Conservation (phyloP, 1,140 invertebrate species). For the Potamilus streckersoni region DNA sequence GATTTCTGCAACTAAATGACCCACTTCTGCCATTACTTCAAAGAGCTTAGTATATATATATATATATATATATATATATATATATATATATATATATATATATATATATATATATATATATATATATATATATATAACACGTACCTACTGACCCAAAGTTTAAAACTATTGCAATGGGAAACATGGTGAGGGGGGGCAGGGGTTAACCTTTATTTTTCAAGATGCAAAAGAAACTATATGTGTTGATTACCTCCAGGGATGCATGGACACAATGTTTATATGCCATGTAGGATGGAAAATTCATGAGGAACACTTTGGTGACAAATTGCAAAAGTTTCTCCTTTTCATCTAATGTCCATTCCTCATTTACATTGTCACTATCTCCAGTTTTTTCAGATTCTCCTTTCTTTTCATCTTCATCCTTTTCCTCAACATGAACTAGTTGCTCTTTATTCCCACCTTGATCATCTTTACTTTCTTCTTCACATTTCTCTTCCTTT, state of each 20-base stretch:
- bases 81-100: too few relatives aligned
- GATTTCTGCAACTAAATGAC: too few relatives aligned
- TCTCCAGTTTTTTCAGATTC: slow-evolving; percentile 33
- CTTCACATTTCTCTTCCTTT: slow-evolving; percentile 15
- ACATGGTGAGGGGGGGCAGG: too few relatives aligned
- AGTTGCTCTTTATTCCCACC: slow-evolving; percentile 9
- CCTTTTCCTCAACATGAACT: slow-evolving; percentile 5
- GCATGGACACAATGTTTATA: slow-evolving; percentile 79
- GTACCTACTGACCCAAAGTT: too few relatives aligned
- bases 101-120: too few relatives aligned
- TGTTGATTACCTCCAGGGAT: slow-evolving; percentile 72
- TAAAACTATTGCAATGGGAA: too few relatives aligned
- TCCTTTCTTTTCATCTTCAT: slow-evolving; percentile 23
- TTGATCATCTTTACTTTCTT: slow-evolving; percentile 7
- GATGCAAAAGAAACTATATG: too few relatives aligned
- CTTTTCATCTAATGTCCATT: slow-evolving; percentile 80
- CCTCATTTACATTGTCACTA: slow-evolving; percentile 43
- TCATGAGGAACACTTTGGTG: slow-evolving; percentile 85
- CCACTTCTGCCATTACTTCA: too few relatives aligned
- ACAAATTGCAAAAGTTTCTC: slow-evolving; percentile 83
- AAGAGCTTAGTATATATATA: too few relatives aligned
- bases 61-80: too few relatives aligned
- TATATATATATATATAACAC: too few relatives aligned
- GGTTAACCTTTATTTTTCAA: too few relatives aligned
- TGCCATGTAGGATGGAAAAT: slow-evolving; percentile 92